Evolutionary conservation across 2,797 vertebrate genomes (phyloP).

Genomic region (Mormyrops attenuatus): DNA sequence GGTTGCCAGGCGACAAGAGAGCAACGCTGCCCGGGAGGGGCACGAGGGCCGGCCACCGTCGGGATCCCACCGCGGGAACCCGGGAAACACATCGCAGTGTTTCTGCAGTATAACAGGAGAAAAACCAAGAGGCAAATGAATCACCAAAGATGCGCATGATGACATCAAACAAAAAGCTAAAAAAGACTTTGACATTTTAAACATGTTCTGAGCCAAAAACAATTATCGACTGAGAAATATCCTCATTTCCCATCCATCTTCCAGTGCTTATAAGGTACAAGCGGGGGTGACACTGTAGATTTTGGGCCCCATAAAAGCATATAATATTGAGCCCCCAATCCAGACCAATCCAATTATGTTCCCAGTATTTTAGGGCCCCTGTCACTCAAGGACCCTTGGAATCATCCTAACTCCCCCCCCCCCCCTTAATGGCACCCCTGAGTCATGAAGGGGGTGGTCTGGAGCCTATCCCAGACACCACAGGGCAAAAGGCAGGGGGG

Average conservation of each 20-base stretch:
- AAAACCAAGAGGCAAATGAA: neutral
- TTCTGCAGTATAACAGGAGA: neutral
- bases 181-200: neutral
- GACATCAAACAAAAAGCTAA: neutral
- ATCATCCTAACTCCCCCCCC: neutral
- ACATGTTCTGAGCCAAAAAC: neutral
- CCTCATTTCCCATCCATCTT: neutral
- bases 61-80: slow-evolving; percentile 78
- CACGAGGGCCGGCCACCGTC: slow-evolving; percentile 73
- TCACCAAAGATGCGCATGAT: slow-evolving; percentile 38
- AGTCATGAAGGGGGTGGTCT: neutral
- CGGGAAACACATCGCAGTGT: slow-evolving; percentile 50
- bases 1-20: slow-evolving; percentile 74
- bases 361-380: neutral
- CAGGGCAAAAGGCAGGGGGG: neutral
- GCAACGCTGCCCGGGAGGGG: slow-evolving; percentile 69
- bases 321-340: neutral
- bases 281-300: neutral
- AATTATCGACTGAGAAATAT: neutral
- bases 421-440: neutral
- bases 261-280: neutral
- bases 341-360: neutral
- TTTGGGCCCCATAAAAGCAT: neutral
- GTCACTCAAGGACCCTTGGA: neutral
- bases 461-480: neutral